phyloP scores from a whole-genome alignment of 2,888 invertebrate genomes.

The Rhingia campestris region DNA sequence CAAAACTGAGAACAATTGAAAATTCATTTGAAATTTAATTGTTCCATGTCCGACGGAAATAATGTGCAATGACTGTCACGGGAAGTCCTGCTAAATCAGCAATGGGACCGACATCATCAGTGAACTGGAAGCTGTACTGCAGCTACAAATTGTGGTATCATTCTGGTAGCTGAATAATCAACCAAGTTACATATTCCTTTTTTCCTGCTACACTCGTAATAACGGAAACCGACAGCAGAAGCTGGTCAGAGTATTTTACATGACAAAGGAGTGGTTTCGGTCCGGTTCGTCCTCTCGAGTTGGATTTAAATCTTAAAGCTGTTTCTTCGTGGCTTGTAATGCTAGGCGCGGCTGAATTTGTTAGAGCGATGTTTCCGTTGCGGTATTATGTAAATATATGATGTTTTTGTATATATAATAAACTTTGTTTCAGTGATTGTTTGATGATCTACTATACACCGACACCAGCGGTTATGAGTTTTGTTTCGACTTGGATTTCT shows the following conservation, averaged over 20 bases:
- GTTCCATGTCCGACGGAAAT: constrained; percentile 64
- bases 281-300: constrained; percentile 49
- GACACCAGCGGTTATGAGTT: no score
- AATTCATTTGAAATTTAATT: constrained; percentile 67
- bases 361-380: constrained; percentile 2
- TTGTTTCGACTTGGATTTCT: no score
- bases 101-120: constrained; percentile 35
- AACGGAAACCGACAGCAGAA: constrained; percentile 61
- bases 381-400: no score
- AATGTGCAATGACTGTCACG: constrained; percentile 58
- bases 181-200: constrained; percentile 64
- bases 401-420: no score
- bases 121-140: constrained; percentile 35
- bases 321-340: constrained; percentile 33
- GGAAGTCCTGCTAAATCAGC: constrained; percentile 63
- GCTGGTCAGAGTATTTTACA: constrained; percentile 63
- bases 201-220: constrained; percentile 58
- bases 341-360: constrained; percentile 8
- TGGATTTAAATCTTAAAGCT: constrained; percentile 60
- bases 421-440: no score
- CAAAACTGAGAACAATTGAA: constrained; percentile 49
- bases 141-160: constrained; percentile 45
- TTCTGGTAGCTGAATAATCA: constrained; percentile 63
- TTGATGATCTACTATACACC: no score
- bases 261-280: constrained; percentile 58